Base-by-base conservation (phyloP, 2,797 vertebrate species). In the Uromys caudimaculatus region DNA sequence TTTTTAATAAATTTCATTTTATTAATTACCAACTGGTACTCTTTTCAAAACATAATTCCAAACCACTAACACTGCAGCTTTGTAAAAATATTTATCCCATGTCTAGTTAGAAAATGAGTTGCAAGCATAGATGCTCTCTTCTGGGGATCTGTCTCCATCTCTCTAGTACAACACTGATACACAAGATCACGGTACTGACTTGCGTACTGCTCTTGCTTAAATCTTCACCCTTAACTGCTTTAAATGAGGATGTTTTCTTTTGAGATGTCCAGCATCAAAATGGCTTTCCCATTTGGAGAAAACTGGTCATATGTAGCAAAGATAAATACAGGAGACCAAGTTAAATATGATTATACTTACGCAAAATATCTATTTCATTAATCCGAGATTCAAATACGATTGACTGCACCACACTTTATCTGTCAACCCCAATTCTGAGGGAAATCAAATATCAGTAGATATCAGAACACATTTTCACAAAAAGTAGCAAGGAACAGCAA, bases 381-480 rank as follows among this genome's bases (percentile, higher is more conserved):
- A 91, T 62, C 21, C 50, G 83, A 91, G 88, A 90, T 75, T 89
- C 41, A 85, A 62, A 47, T 94, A 14, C 29, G 77, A 60, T 29
- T 75, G 12, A 6, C 38, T 87, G 8, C 35, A 16, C 19, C 93
- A 17, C 14, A 77, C 76, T 41, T 86, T 94, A 71, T 64, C 58
- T 76, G 8, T 16, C 7, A 75, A 32, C 14, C 17, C 3, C 35
- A 71, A 38, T 50, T 52, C 52, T 54, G 44, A 64, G 11, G 9
- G 44, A 85, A 92, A 21, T 9, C 1, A 56, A 60, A 44, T 50
- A 24, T 50, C 32, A 6, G 3, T 78, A 9, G 82, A 11, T 50
- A 41, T 82, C 29, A 67, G 44, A 73, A 52, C 21, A n/a, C 0
- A 0, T 14, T 77, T 86, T 41, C 24, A 21, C 58, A 56, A 90